Evolutionary conservation across 1,140 invertebrate genomes (phyloP), one percentile per base, ranked within the genome.

Genomic region (Aricia agestis): DNA sequence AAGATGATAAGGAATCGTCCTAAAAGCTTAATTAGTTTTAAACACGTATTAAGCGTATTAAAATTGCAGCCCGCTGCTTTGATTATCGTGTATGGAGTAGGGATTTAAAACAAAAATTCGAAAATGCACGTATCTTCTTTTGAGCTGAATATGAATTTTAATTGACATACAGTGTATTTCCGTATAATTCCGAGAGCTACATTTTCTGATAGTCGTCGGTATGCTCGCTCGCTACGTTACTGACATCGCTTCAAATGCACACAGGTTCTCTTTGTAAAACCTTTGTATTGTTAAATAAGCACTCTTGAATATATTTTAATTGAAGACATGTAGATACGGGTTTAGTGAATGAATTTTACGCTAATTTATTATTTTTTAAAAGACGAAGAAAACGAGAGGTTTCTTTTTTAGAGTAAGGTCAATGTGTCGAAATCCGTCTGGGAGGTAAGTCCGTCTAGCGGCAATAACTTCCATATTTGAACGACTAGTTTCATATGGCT

Each of bases 211-310:
- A 18, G 17, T 10, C 18, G 18, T 6, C 11, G 59, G 59, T 11
- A 63, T 63, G 59, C 59, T 63, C 59, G 59, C 59, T 63, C 18
- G 59, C 18, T 11, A 63, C 59, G 59, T 25, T 19, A 25, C 59
- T 63, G 59, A 25, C 59, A 19, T 19, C 59, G 59, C 25, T 63
- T 63, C 59, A 25, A 63, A 19, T 6, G 59, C 19, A 19, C 59
- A 63, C 59, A 17, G 19, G 18, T 25, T 63, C 1, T 63, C 18
- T 63, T 63, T 63, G 59, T 31, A 25, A 59, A 19, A 59, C 17
- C 59, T 25, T 25, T 25, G 59, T 25, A 19, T 59, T 17, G n/a
- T 19, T 59, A 63, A 19, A 63, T 63, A 63, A 63, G 19, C 10
- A 7, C 59, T 19, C 10, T 63, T 63, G 6, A 25, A 19, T 25